Base-by-base conservation (phyloP, 2,113 vertebrate genomes). In the Cinclus mexicanus region DNA sequence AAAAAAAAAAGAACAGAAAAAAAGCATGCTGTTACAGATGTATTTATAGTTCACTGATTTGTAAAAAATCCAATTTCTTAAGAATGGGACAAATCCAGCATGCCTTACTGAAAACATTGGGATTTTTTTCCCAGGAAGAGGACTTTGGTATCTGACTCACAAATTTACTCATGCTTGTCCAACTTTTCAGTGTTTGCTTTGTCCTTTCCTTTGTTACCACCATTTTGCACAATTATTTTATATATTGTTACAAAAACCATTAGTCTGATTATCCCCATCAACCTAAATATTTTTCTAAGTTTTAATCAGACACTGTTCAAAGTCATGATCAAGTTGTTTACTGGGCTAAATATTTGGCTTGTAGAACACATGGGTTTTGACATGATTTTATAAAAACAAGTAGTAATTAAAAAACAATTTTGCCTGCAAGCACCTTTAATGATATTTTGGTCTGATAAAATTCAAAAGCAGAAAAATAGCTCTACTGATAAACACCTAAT, bases 401-500 rank as follows among this genome's bases (percentile, higher is more conserved):
- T 25, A 87, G 42, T 57, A 59, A 77, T 63, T 47, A 50, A 52
- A 76, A 68, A 75, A 61, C 50, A 1, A 81, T 90, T 93, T 91
- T 94, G 68, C 90, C 83, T 92, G 79, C 67, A 67, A 86, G 59
- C 12, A 86, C 82, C 18, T 77, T 90, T 14, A 90, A 55, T 19
- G 57, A 33, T 76, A 80, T 76, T 96, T 89, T 75, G 63, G 33
- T 53, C 42, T 50, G 42, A 35, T 80, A 88, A 85, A 91, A 87
- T 76, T 90, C n/a, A 85, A 91, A 93, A 91, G 81, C 87, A 93
- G 94, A 93, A 97, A 89, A 93, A 94, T 14, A 89, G n/a, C 61
- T 87, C 57, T 87, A 91, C 55, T 83, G 74, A 94, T 95, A 95
- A 95, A 94, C 84, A 92, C 69, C 65, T 91, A 53, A 61, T 83